Evolutionary conservation across 2,797 vertebrate species (phyloP).

Genomic region (Darevskia mixta): DNA sequence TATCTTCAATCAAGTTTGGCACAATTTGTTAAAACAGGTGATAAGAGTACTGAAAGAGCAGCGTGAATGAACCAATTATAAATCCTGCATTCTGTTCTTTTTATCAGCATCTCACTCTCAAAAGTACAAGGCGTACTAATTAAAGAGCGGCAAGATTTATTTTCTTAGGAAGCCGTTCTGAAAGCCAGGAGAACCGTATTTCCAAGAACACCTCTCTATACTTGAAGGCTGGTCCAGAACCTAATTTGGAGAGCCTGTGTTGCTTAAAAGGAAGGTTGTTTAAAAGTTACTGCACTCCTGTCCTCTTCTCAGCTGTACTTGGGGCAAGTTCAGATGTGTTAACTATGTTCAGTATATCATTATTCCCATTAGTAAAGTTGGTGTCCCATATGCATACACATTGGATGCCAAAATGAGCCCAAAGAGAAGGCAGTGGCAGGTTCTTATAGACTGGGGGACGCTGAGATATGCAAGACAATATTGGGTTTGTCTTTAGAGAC

Average conservation of each 20-base stretch:
- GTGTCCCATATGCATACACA: not conserved
- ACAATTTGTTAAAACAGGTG: not conserved
- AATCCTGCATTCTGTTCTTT: not conserved
- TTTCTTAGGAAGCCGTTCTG: not conserved
- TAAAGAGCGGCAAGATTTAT: not conserved
- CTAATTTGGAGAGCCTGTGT: not conserved
- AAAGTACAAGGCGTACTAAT: not conserved
- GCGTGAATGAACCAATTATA: not conserved
- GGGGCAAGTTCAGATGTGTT: not conserved
- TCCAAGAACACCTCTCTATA: not conserved
- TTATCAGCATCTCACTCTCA: fast-evolving
- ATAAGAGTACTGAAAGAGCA: not conserved
- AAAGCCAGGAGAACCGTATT: fast-evolving
- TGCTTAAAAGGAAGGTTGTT: constrained; percentile 16
- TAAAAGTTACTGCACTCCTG: too few relatives aligned
- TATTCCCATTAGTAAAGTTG: not conserved
- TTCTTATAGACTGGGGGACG: not conserved
- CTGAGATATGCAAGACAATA: not conserved
- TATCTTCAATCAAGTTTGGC: not conserved
- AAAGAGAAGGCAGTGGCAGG: not conserved
- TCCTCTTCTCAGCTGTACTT: not conserved
- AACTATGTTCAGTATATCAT: not conserved
- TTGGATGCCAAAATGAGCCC: not conserved
- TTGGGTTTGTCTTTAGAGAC: not conserved
- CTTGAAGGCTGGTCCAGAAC: not conserved